These are phyloP conservation scores for Drosophila phalerata DNA, from an alignment of 2,888 invertebrate species.

Conservation along the genomic window DNA sequence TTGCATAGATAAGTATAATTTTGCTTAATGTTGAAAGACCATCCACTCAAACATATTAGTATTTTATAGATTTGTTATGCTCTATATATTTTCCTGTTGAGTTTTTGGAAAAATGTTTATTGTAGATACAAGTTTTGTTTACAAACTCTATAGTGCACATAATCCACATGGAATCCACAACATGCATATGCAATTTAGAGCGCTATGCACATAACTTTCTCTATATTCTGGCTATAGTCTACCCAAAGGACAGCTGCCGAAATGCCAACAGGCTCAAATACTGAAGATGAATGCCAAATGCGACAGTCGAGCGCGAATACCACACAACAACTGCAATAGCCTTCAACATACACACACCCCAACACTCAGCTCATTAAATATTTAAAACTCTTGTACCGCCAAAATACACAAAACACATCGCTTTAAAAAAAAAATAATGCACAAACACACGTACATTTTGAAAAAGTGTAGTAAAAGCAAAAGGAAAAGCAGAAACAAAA, in stretches of 20 bases:
- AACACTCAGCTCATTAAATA: conserved; percentile 61
- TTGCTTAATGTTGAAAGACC: too few relatives aligned
- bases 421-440: conserved; percentile 29
- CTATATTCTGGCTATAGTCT: neutral
- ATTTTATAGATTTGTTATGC: neutral
- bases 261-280: conserved; percentile 42
- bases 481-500: conserved; percentile 22
- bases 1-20: neutral
- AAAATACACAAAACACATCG: conserved; percentile 40
- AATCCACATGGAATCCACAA: conserved; percentile 19
- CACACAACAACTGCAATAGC: conserved; percentile 54
- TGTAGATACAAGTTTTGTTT: conserved; percentile 20
- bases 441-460: conserved; percentile 13
- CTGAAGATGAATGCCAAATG: conserved; percentile 49
- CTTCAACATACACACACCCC: conserved; percentile 38
- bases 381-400: conserved; percentile 62
- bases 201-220: neutral
- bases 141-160: conserved; percentile 16
- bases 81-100: neutral
- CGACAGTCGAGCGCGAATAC: conserved; percentile 28
- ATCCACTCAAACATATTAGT: too few relatives aligned
- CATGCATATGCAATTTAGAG: conserved; percentile 26
- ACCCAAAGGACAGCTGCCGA: conserved; percentile 43
- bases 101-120: conserved; percentile 13
- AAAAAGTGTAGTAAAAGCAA: conserved; percentile 22